Evolutionary conservation across 2,797 vertebrate species (phyloP).

Genomic region (Falco biarmicus): DNA sequence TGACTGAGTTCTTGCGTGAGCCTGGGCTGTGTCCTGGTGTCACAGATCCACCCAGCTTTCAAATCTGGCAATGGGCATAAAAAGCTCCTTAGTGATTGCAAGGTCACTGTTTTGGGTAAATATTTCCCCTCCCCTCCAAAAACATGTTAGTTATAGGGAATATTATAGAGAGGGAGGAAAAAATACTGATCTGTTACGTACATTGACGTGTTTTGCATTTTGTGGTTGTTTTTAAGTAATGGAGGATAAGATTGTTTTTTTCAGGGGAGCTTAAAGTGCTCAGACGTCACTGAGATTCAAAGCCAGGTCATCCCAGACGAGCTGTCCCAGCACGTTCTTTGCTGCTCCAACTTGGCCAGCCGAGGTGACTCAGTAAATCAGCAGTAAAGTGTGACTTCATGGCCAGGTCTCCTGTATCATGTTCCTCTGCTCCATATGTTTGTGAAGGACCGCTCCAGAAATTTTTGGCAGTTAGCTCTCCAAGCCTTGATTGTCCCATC

Average conservation of each 20-base stretch:
- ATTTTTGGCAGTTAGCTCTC: background rate
- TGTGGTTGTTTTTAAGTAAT: background rate
- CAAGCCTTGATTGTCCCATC: background rate
- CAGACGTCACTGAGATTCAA: background rate
- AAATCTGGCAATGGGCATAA: background rate
- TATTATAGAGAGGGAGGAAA: background rate
- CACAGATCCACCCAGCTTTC: background rate
- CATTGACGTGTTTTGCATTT: background rate
- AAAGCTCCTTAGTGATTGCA: background rate
- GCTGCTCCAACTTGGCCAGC: background rate
- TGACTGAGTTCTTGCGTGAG: background rate
- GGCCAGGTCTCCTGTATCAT: background rate
- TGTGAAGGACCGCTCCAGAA: background rate
- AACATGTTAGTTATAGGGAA: background rate
- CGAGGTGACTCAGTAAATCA: background rate
- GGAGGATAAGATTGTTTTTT: background rate
- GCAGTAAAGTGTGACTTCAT: background rate
- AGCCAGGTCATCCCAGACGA: background rate
- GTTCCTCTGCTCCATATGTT: background rate
- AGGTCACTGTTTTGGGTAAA: background rate
- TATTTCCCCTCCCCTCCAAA: background rate
- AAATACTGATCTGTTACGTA: background rate
- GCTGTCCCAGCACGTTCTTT: background rate
- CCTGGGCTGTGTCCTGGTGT: background rate
- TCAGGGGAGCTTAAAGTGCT: background rate